Conservation (phyloP, 1,140 invertebrate species). For the Drosophila pruinosa region DNA sequence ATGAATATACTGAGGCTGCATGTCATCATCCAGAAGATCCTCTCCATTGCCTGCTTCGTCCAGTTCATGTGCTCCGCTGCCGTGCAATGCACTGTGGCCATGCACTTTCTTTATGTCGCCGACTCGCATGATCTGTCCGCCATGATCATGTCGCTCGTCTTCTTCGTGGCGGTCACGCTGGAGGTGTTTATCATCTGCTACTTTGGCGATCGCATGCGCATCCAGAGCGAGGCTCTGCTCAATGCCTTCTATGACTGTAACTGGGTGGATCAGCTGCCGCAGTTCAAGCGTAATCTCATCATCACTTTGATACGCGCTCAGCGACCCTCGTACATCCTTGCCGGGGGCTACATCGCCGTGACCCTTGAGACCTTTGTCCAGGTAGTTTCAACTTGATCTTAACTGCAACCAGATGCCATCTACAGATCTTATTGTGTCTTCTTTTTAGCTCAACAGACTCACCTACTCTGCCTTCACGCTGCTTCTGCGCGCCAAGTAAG, state of each 20-base stretch:
- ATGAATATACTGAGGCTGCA: constrained; percentile 45
- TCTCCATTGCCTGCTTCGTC: constrained; percentile 61
- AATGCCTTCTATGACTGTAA: constrained; percentile 72
- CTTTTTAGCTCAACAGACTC: constrained; percentile 43
- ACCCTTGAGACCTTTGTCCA: constrained; percentile 63
- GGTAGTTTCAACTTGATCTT: constrained; percentile 19
- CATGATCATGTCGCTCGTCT: constrained; percentile 63
- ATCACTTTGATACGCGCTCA: constrained; percentile 60
- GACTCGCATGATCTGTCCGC: constrained; percentile 55
- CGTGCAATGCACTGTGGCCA: constrained; percentile 68
- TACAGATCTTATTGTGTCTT: not conserved
- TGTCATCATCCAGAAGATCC: constrained; percentile 57
- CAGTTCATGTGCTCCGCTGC: constrained; percentile 66
- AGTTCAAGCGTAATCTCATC: constrained; percentile 52
- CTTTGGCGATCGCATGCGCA: constrained; percentile 62
- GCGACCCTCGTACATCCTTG: constrained; percentile 38
- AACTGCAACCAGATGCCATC: not conserved
- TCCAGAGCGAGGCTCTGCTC: constrained; percentile 54
- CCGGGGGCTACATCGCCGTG: constrained; percentile 60
- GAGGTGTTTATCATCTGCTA: constrained; percentile 73
- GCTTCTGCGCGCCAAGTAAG: constrained; percentile 49
- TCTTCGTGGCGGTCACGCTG: constrained; percentile 67
- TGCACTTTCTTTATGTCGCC: constrained; percentile 68
- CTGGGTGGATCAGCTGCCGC: constrained; percentile 58
- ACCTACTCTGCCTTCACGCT: constrained; percentile 67